Percentiles rank a stretch among this genome's conserved stretches.
Conservation (phyloP, 2,797 vertebrate genomes). For the Australoheros facetus region DNA sequence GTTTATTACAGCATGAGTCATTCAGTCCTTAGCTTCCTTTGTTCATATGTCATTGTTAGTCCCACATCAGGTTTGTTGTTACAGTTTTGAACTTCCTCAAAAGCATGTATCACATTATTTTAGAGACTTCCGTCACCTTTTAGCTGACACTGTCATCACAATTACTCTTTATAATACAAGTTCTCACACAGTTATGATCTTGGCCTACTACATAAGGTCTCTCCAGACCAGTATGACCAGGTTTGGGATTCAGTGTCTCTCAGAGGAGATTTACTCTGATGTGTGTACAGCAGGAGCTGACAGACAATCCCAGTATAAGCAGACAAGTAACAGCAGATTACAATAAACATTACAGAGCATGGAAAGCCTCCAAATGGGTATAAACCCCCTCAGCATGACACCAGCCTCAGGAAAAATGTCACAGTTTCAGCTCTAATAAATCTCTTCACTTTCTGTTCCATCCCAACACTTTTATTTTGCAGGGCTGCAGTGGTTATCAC, state of each 20-base stretch:
- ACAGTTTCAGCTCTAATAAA: constrained; percentile 1
- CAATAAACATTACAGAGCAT: background rate
- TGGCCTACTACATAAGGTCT: background rate
- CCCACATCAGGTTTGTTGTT: background rate
- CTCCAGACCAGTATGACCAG: background rate
- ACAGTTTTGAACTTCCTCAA: background rate
- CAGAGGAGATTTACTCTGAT: background rate
- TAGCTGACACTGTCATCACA: background rate
- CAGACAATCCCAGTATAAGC: background rate
- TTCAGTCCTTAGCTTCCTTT: background rate
- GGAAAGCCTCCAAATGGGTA: background rate
- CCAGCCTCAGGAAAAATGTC: background rate
- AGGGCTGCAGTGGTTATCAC: background rate
- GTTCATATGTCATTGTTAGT: background rate
- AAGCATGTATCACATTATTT: background rate
- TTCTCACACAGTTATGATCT: background rate
- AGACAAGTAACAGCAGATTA: background rate
- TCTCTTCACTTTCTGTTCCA: background rate
- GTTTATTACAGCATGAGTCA: background rate
- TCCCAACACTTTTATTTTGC: background rate
- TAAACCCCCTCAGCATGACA: background rate
- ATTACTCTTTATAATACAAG: background rate
- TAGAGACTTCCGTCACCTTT: background rate
- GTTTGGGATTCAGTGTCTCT: background rate
- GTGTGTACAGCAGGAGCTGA: background rate